Base-by-base conservation (phyloP, 2,797 vertebrate genomes). In the Artibeus lituratus region DNA sequence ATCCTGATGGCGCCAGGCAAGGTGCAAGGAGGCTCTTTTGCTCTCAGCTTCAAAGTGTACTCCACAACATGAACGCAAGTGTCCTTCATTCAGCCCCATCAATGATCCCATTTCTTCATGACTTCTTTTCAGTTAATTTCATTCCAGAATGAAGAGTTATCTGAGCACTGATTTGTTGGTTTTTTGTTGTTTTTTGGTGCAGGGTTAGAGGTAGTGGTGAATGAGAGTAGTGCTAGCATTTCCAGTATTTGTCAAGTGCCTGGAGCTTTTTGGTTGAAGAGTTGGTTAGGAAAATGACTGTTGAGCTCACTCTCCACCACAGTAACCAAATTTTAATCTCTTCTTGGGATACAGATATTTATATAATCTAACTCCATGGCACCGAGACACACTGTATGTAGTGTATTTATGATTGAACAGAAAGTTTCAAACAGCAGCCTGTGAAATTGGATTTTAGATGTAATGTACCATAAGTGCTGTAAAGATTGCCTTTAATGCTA, bases 401-500 rank as follows among this genome's bases (percentile, higher is more conserved):
- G 98, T 98, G 94, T 98, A 98, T 98, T 98, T 99, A 98, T 98
- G 98, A 98, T 98, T 98, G 98, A 98, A 98, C 98, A 98, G 98
- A 98, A 98, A 99, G 98, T 98, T 98, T 98, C 98, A 98, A 99
- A 98, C 98, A 98, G 98, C 98, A 98, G 98, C 98, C 98, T 98
- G 98, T 98, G 98, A 98, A 99, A 98, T 98, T 98, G 98, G 98
- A 98, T 98, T 98, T 98, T 98, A 98, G 98, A 98, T 98, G 98
- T 98, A 98, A 98, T 98, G 98, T 98, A 98, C 98, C 98, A 98
- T 98, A 98, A 98, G 98, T 98, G 98, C 98, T 98, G 98, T 98
- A 99, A 99, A 98, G 98, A 98, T 98, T 98, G 98, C 97, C 97
- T 98, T 98, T 98, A 99, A 98, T 98, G 98, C 98, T 96, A 98